These are phyloP conservation scores for Opisthograptis luteolata DNA, from an alignment of 2,888 invertebrate genomes.

Conservation along the genomic window DNA sequence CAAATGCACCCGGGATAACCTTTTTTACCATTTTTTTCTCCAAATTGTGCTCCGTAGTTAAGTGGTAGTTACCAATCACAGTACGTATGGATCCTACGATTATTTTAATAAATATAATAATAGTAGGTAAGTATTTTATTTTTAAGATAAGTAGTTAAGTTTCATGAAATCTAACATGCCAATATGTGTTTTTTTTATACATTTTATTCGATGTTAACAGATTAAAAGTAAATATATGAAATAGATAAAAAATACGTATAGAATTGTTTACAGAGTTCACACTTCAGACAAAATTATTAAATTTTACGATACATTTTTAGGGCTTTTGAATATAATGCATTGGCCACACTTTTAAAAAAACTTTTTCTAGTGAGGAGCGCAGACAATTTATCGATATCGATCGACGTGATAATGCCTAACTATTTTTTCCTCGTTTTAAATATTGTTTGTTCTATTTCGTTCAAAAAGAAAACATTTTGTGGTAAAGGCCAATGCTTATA, in stretches of 20 bases:
- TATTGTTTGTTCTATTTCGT: neutral
- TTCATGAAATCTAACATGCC: slow-evolving; percentile 34
- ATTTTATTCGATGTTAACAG: slow-evolving; percentile 21
- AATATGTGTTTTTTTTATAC: slow-evolving; percentile 24
- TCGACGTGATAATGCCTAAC: neutral
- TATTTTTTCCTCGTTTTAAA: neutral
- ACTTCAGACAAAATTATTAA: no score
- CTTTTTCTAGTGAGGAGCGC: slow-evolving; percentile 20
- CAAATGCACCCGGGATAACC: slow-evolving; percentile 66
- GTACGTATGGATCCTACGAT: slow-evolving; percentile 72
- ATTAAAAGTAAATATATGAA: slow-evolving; percentile 11
- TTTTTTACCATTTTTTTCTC: slow-evolving; percentile 49
- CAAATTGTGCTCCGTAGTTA: slow-evolving; percentile 61
- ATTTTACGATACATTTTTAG: slow-evolving; percentile 23
- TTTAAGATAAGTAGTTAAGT: slow-evolving; percentile 26
- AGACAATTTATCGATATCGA: slow-evolving; percentile 27
- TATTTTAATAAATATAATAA: slow-evolving; percentile 53
- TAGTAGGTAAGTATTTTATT: slow-evolving; percentile 50
- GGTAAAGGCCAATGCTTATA: slow-evolving; percentile 36
- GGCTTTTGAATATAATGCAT: slow-evolving; percentile 33
- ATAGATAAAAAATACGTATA: slow-evolving; percentile 13
- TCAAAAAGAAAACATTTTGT: neutral
- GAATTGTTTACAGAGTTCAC: slow-evolving; percentile 18
- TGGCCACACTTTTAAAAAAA: slow-evolving; percentile 14
- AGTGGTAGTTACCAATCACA: slow-evolving; percentile 76